phyloP scores from a whole-genome alignment of 2,888 invertebrate genomes.

The Acleris holmiana region DNA sequence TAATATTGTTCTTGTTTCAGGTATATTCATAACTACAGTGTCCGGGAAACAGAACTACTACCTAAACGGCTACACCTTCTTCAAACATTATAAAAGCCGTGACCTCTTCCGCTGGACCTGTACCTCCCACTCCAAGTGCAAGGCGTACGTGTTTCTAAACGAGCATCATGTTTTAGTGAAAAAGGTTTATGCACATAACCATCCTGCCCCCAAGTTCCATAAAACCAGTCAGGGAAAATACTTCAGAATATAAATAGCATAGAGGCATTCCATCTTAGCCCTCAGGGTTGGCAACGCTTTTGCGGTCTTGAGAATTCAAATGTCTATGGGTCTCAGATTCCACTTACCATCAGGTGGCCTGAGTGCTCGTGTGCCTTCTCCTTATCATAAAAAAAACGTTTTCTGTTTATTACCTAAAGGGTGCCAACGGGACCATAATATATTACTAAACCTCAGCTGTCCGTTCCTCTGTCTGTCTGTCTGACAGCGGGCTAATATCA shows the following conservation, averaged over 20 bases:
- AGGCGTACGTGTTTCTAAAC: neutral
- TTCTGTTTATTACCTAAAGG: no score
- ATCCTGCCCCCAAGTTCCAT: neutral
- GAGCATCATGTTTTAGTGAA: neutral
- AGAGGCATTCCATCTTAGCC: no score
- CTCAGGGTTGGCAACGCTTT: no score
- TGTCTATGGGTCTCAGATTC: no score
- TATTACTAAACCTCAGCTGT: no score
- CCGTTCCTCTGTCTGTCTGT: no score
- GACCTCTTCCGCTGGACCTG: slow-evolving; percentile 1
- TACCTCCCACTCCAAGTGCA: neutral
- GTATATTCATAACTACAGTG: slow-evolving; percentile 34
- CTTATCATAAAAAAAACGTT: no score
- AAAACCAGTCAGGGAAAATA: neutral
- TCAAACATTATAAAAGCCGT: neutral
- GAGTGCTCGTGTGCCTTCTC: no score
- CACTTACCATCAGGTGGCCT: no score
- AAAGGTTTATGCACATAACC: neutral
- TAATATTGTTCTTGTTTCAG: slow-evolving; percentile 10
- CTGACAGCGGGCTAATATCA: no score
- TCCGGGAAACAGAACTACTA: slow-evolving; percentile 1
- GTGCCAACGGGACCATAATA: no score
- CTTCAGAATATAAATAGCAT: neutral
- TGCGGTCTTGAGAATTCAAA: no score
- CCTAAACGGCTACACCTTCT: slow-evolving; percentile 2